Percentiles rank a stretch among this genome's conserved stretches.
phyloP scores from a whole-genome alignment of 1,140 invertebrate genomes.

The Stegodyphus dumicola region DNA sequence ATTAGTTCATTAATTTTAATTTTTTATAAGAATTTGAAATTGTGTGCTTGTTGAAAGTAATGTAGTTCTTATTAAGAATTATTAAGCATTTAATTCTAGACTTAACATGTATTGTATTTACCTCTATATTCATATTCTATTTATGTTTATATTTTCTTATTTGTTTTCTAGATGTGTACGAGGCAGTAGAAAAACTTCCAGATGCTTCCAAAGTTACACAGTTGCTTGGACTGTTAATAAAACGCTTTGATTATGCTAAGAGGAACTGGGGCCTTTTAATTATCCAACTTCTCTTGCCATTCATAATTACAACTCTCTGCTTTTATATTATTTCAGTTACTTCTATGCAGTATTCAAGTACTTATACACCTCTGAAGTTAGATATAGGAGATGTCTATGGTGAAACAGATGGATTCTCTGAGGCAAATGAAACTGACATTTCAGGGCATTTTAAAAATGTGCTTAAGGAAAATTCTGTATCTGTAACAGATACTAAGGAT shows the following conservation, averaged over 20 bases:
- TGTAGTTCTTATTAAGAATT: too few species aligned
- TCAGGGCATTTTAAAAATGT: conserved; percentile 6
- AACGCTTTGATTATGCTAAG: conserved; percentile 63
- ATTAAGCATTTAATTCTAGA: too few species aligned
- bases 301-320: conserved; percentile 41
- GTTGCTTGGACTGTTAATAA: conserved; percentile 60
- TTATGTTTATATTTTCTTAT: too few species aligned
- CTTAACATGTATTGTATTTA: too few species aligned
- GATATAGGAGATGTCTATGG: conserved; percentile 55
- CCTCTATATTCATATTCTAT: too few species aligned
- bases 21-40: too few species aligned
- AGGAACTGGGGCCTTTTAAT: conserved; percentile 58
- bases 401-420: conserved; percentile 48
- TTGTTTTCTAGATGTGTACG: too few species aligned
- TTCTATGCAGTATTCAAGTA: background rate
- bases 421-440: background rate
- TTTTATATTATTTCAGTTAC: background rate
- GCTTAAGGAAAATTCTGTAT: background rate
- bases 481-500: background rate
- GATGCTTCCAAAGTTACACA: background rate
- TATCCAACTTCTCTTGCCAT: conserved; percentile 61
- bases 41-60: too few species aligned
- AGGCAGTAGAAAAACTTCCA: too few species aligned
- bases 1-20: too few species aligned
- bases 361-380: conserved; percentile 28